Percentiles rank a stretch among this genome's conserved stretches.
Evolutionary conservation across 2,797 vertebrate genomes (phyloP).

Genomic region (Sebastes wilsoni): DNA sequence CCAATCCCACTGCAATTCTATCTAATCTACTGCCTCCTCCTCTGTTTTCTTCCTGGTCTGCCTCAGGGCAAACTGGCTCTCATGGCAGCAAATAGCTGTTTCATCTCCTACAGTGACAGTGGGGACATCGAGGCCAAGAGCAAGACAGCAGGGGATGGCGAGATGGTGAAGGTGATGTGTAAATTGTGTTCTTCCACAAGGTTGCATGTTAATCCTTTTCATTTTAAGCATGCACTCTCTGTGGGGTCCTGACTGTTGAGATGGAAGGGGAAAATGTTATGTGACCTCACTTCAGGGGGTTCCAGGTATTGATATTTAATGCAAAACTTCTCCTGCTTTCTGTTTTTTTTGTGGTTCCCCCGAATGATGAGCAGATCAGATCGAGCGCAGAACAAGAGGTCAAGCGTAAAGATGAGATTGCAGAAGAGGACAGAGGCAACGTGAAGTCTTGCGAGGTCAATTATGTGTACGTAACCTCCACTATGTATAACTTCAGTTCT

Average conservation of each 20-base stretch:
- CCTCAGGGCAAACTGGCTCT: conserved; percentile 93
- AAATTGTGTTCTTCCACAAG: conserved; percentile 43
- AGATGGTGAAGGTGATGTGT: conserved; percentile 95
- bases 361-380: conserved; percentile 85
- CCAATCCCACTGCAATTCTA: conserved; percentile 35
- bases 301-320: conserved; percentile 44
- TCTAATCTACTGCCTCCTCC: conserved; percentile 42
- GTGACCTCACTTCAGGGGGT: conserved; percentile 36
- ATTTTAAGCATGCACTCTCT: conserved; percentile 30
- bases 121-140: conserved; percentile 94
- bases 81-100: conserved; percentile 93
- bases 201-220: conserved; percentile 49
- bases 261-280: conserved; percentile 11
- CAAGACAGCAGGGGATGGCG: conserved; percentile 91
- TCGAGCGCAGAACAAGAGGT: conserved; percentile 88
- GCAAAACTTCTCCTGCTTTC: neutral
- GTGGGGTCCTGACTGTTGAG: conserved; percentile 31
- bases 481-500: neutral
- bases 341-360: neutral
- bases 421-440: conserved; percentile 96
- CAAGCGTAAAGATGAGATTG: conserved; percentile 91
- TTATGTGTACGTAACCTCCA: conserved; percentile 90
- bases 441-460: conserved; percentile 97
- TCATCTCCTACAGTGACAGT: conserved; percentile 94
- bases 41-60: conserved; percentile 40